Conservation (phyloP, 2,113 vertebrate genomes). For the Brienomyrus longianalis region DNA sequence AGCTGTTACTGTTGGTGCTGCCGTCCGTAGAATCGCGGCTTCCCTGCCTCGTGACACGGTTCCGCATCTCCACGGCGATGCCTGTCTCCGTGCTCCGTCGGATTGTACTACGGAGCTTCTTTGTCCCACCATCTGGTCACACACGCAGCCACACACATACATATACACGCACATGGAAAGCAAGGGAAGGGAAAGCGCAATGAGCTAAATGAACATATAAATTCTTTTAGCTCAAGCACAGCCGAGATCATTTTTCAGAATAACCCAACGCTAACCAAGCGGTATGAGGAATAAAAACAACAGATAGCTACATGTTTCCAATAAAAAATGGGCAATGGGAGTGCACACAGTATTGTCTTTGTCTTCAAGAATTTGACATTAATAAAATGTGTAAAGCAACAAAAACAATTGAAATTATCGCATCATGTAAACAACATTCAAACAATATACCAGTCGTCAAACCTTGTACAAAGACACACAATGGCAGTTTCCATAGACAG, state of each 20-base stretch:
- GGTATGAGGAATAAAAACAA: neutral
- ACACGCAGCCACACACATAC: neutral
- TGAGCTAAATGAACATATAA: neutral
- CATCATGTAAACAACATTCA: neutral
- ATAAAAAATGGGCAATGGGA: neutral
- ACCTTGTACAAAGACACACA: neutral
- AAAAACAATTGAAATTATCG: neutral
- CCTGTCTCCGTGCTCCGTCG: constrained; percentile 94
- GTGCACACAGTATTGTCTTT: neutral
- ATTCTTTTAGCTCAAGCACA: neutral
- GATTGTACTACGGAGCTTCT: constrained; percentile 95
- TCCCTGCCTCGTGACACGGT: constrained; percentile 85
- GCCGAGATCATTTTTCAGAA: neutral
- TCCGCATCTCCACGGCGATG: constrained; percentile 95
- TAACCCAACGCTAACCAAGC: neutral
- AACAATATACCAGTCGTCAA: neutral
- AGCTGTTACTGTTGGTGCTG: constrained; percentile 98
- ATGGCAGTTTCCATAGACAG: neutral
- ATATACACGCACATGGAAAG: constrained; percentile 4
- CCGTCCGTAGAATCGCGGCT: constrained; percentile 94
- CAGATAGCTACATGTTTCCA: neutral
- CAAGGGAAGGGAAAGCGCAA: neutral
- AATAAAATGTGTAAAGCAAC: neutral
- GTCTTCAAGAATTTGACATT: neutral
- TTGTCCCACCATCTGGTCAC: constrained; percentile 76